Evolutionary conservation across 1,140 invertebrate species (phyloP).

Genomic region (Drosophila sp.): DNA sequence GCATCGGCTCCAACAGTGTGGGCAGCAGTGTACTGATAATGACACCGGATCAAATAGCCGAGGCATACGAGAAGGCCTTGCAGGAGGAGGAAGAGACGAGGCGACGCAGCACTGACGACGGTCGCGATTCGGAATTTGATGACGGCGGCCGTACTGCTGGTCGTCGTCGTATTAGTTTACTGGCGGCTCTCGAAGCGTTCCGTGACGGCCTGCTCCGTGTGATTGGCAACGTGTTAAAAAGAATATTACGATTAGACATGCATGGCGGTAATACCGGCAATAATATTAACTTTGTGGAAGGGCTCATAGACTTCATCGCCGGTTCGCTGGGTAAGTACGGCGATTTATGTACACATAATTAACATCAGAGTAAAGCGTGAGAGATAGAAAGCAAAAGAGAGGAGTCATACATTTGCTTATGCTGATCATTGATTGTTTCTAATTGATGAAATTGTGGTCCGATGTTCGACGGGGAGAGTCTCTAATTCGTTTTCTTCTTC

Average conservation of each 20-base stretch:
- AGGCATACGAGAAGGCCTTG: constrained; percentile 57
- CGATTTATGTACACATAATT: not conserved
- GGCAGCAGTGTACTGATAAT: constrained; percentile 52
- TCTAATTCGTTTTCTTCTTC: not conserved
- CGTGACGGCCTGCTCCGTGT: constrained; percentile 50
- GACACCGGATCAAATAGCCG: constrained; percentile 57
- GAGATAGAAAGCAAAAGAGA: not conserved
- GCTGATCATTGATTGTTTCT: not conserved
- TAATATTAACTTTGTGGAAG: constrained; percentile 62
- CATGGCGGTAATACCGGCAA: constrained; percentile 68
- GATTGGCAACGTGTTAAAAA: constrained; percentile 52
- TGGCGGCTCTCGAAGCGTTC: constrained; percentile 22
- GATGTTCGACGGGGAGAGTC: not conserved
- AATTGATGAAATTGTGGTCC: not conserved
- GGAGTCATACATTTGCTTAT: not conserved
- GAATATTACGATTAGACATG: constrained; percentile 64
- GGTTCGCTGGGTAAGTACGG: constrained; percentile 55
- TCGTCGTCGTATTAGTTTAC: constrained; percentile 18
- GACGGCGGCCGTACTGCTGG: not conserved
- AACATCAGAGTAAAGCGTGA: not conserved
- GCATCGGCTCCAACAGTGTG: constrained; percentile 34
- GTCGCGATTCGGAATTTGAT: constrained; percentile 11
- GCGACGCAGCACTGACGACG: not conserved
- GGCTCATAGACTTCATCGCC: constrained; percentile 68
- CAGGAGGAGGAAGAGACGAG: constrained; percentile 15